Percentiles rank a stretch among this genome's conserved stretches.
Conservation (phyloP, 1,140 invertebrate genomes). For the Sinella curviseta region DNA sequence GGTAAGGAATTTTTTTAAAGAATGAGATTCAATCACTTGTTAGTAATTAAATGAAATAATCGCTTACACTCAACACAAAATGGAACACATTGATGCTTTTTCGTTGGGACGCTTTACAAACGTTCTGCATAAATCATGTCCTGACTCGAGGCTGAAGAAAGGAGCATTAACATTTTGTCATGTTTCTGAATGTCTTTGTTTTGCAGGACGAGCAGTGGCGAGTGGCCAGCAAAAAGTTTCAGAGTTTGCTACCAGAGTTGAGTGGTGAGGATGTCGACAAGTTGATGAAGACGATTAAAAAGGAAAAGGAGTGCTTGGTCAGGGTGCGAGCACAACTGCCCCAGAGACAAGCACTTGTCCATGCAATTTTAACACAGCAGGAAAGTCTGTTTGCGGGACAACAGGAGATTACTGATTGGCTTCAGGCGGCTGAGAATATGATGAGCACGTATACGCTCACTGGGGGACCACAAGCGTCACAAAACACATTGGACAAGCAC, state of each 20-base stretch:
- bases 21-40: too few species aligned
- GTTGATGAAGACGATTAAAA: slow-evolving; percentile 86
- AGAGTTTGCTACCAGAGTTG: slow-evolving; percentile 84
- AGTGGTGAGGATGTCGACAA: slow-evolving; percentile 83
- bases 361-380: slow-evolving; percentile 83
- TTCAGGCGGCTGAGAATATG: slow-evolving; percentile 77
- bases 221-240: slow-evolving; percentile 83
- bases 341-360: slow-evolving; percentile 73
- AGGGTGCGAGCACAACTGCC: slow-evolving; percentile 77
- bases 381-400: slow-evolving; percentile 85
- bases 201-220: slow-evolving; percentile 91
- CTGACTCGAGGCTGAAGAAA: too few species aligned
- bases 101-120: too few species aligned
- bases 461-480: slow-evolving; percentile 71
- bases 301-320: slow-evolving; percentile 82
- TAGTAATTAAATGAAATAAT: too few species aligned
- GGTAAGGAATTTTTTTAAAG: too few species aligned
- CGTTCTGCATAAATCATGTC: too few species aligned
- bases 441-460: slow-evolving; percentile 65
- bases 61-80: too few species aligned
- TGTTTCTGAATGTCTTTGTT: too few species aligned
- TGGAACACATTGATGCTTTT: too few species aligned
- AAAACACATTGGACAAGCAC: slow-evolving; percentile 75
- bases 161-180: too few species aligned
- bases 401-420: slow-evolving; percentile 79